A percentile compares a stretch with the other conserved stretches of the same genome.
phyloP scores from a whole-genome alignment of 2,797 vertebrate genomes.

The Protosalanx chinensis region DNA sequence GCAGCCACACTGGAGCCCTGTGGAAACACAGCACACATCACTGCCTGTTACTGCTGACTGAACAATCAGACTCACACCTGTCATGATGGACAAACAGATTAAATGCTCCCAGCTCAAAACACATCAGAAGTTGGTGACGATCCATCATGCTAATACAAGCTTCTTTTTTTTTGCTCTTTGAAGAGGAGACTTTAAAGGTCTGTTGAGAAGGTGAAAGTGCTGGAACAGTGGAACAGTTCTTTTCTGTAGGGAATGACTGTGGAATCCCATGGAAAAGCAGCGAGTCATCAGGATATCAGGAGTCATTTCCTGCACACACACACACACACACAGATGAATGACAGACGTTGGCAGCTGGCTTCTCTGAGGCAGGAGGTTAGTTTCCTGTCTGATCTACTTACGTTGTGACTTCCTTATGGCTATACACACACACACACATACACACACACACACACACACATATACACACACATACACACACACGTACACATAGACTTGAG shows the following conservation, averaged over 20 bases:
- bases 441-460: conserved; percentile 34
- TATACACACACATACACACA: conserved; percentile 20
- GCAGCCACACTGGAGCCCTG: conserved; percentile 93
- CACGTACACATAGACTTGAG: background rate
- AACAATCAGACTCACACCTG: conserved; percentile 5
- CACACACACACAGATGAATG: conserved; percentile 54
- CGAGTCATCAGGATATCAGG: background rate
- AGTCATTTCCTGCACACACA: conserved; percentile 50
- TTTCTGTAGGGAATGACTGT: background rate
- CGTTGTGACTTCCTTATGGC: conserved; percentile 2
- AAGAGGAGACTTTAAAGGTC: conserved; percentile 5
- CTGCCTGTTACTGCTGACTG: no score
- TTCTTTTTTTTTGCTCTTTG: no score
- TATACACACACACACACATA: background rate
- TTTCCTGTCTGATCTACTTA: conserved; percentile 58
- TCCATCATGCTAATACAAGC: no score
- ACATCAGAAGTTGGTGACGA: no score
- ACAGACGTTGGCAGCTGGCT: conserved; percentile 67
- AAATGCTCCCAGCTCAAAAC: no score
- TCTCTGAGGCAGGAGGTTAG: conserved; percentile 55
- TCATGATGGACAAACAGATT: background rate
- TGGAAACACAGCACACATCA: conserved; percentile 40
- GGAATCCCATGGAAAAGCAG: background rate
- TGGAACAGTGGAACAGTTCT: background rate
- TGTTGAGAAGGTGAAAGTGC: background rate